These are phyloP conservation scores for Hartigia nigra DNA, from an alignment of 2,888 invertebrate species.

Conservation along the genomic window DNA sequence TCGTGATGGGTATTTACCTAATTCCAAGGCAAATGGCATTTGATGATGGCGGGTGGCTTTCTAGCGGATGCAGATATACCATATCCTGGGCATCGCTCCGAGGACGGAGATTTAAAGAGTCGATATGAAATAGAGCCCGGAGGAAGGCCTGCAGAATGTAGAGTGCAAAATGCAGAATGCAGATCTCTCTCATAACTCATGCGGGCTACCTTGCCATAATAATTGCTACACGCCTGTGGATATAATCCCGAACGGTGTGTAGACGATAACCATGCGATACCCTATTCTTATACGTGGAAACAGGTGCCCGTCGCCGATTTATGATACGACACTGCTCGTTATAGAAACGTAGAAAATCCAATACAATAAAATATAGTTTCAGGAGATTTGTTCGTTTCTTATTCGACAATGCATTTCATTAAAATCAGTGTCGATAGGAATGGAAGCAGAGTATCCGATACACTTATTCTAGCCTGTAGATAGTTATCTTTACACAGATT, in stretches of 20 bases:
- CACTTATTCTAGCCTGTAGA: background rate
- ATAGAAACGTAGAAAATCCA: background rate
- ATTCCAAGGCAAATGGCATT: background rate
- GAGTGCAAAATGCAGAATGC: constrained; percentile 37
- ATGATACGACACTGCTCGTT: background rate
- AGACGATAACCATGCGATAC: background rate
- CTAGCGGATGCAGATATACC: constrained; percentile 5
- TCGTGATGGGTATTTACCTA: background rate
- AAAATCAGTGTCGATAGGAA: background rate
- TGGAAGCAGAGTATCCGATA: background rate
- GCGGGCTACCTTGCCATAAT: constrained; percentile 52
- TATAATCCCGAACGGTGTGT: constrained; percentile 30
- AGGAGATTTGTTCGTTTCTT: background rate
- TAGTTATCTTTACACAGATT: background rate
- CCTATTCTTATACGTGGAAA: background rate
- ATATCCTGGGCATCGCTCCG: background rate
- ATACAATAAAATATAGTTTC: background rate
- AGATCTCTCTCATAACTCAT: constrained; percentile 48
- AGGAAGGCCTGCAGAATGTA: constrained; percentile 25
- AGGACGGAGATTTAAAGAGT: constrained; percentile 53
- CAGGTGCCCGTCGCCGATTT: background rate
- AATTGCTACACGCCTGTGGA: constrained; percentile 53
- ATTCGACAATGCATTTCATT: background rate
- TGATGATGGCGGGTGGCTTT: background rate
- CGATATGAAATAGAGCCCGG: constrained; percentile 50